Percentiles rank a stretch among this genome's conserved stretches.
These are phyloP conservation scores for Hydrocynus forskahlii DNA, from an alignment of 2,797 vertebrate species.

Conservation along the genomic window DNA sequence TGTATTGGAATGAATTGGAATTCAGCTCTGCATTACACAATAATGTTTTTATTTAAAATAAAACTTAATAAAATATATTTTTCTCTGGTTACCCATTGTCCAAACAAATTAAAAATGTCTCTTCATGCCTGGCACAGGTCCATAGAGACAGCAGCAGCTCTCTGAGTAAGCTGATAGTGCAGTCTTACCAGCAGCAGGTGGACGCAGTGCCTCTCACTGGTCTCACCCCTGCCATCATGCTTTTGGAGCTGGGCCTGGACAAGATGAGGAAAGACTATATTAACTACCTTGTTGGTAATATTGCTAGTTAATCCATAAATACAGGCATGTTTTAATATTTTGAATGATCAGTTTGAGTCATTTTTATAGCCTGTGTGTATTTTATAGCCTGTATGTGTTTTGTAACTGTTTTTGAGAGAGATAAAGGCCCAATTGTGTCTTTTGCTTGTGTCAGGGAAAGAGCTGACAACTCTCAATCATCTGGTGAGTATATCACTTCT, in stretches of 20 bases:
- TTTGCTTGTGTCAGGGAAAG: conserved; percentile 79
- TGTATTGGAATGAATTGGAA: conserved; percentile 50
- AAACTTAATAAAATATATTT: neutral
- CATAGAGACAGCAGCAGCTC: conserved; percentile 91
- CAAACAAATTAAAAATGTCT: neutral
- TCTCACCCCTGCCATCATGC: conserved; percentile 85
- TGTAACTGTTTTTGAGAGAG: neutral
- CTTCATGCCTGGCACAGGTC: conserved; percentile 75
- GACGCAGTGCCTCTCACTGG: conserved; percentile 82
- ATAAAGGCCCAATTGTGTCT: neutral
- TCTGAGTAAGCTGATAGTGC: conserved; percentile 88
- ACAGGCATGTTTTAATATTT: neutral
- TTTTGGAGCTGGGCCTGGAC: conserved; percentile 94
- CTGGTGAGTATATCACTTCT: conserved; percentile 80
- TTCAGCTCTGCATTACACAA: neutral
- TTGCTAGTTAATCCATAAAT: neutral
- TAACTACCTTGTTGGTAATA: conserved; percentile 82
- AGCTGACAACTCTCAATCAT: conserved; percentile 89
- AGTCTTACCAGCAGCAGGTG: conserved; percentile 87
- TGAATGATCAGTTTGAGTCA: neutral
- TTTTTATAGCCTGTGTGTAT: neutral
- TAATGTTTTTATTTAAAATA: neutral
- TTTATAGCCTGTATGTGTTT: neutral
- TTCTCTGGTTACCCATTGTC: neutral
- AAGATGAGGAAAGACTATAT: conserved; percentile 97